Conservation (phyloP, 2,797 vertebrate genomes). For the Eulemur coronatus region DNA sequence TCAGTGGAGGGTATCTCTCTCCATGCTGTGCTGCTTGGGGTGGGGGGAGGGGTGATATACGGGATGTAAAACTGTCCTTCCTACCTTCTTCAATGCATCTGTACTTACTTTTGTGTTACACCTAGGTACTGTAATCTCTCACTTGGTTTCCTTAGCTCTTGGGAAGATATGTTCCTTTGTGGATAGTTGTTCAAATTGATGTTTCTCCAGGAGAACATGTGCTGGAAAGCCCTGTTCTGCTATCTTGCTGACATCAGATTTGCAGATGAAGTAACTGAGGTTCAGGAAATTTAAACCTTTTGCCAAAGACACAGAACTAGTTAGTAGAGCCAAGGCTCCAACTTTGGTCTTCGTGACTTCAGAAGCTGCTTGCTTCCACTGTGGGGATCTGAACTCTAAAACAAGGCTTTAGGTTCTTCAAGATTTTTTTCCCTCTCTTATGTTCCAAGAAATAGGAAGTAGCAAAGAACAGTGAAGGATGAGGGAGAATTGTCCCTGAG, state of each 20-base stretch:
- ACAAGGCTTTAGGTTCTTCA: background rate
- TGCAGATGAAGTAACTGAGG: background rate
- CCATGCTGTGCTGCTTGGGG: background rate
- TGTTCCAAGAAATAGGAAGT: background rate
- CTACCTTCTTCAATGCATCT: background rate
- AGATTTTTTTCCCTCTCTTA: background rate
- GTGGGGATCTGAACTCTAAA: background rate
- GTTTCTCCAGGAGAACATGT: background rate
- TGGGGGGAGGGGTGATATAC: background rate
- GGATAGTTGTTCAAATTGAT: background rate
- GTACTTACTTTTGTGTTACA: background rate
- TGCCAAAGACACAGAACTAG: background rate
- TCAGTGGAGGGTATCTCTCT: background rate
- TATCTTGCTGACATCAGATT: background rate
- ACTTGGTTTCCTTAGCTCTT: background rate
- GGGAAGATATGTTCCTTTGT: background rate
- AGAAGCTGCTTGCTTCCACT: background rate
- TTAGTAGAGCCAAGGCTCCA: background rate
- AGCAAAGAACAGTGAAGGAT: background rate
- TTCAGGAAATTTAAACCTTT: background rate
- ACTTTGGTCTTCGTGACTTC: background rate
- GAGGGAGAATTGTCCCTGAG: background rate
- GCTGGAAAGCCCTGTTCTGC: background rate
- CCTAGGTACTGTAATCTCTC: background rate
- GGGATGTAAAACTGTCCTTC: background rate